Base-by-base conservation (phyloP, 2,797 vertebrate species). In the Loriculus beryllinus region DNA sequence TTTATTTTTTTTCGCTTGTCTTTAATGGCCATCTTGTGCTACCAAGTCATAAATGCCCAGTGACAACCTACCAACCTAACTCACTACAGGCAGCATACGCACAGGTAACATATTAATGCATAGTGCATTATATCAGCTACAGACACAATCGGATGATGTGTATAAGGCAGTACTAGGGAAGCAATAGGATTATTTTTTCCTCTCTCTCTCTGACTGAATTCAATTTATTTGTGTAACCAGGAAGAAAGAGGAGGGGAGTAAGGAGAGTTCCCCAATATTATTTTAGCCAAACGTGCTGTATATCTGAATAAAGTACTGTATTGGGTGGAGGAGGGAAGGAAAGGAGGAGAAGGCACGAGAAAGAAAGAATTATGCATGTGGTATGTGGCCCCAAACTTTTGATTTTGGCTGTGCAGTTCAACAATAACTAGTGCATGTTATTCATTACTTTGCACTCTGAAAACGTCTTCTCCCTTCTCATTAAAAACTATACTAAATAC, bases 91-190 rank as follows among this genome's bases (percentile, higher is more conserved):
- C 25, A 71, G 22, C 14, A 21, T 6, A 42, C 16, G 14, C 2
- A 1, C 5, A 71, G 40, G 42, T 42, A 60, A 22, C 1, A 8
- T 40, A 87, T 5, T 20, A 25, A n/a, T n/a, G 9, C 2, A 0
- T 21, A 29, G 16, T 64, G 19, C 4, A 3, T 52, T 29, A 10
- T 28, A 42, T 14, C 49, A 79, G 15, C 28, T 57, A 33, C 1
- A 2, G 22, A 15, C 23, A 72, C 37, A 7, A 19, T 10, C 48
- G 35, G 33, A 7, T 22, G 12, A 54, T 12, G 11, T 33, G 7
- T 29, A 70, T 35, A 35, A 82, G 0, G 14, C 22, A 49, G 14
- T 7, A 45, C 1, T n/a, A 78, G 25, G 23, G 71, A 75, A 69
- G 37, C 6, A 90, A 19, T 1, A 71, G 25, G 9, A 52, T 35